Percentiles rank a stretch among this genome's conserved stretches.
Conservation (phyloP, 2,797 vertebrate genomes). For the Sebastes kiyomatsui region DNA sequence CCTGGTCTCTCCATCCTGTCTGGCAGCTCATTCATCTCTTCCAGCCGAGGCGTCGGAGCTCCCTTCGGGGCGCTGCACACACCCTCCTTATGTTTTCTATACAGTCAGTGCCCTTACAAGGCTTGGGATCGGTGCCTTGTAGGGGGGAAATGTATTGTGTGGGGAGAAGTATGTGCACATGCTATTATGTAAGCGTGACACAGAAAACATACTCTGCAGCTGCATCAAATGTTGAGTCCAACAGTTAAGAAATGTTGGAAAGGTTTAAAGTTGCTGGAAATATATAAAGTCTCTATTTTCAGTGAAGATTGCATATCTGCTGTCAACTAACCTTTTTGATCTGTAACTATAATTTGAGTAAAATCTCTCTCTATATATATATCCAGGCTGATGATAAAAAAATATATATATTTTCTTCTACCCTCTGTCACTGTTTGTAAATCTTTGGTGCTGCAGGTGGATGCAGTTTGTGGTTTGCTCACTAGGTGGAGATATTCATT, state of each 20-base stretch:
- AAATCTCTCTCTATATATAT: neutral
- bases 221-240: neutral
- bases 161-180: neutral
- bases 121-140: neutral
- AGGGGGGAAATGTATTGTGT: neutral
- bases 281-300: neutral
- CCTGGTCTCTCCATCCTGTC: constrained; percentile 36
- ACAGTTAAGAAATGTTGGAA: neutral
- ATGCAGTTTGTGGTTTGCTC: constrained; percentile 61
- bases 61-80: constrained; percentile 11
- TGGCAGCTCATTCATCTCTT: constrained; percentile 70
- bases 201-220: neutral
- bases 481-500: constrained; percentile 83
- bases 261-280: neutral
- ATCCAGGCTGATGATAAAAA: neutral
- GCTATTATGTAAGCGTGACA: constrained; percentile 13
- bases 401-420: neutral
- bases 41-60: constrained; percentile 16
- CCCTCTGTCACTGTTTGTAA: neutral
- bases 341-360: neutral
- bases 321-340: neutral
- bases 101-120: neutral
- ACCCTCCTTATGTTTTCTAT: constrained; percentile 11
- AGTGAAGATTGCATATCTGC: neutral
- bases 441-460: constrained; percentile 19